Percentiles rank a stretch among this genome's conserved stretches.
These are phyloP conservation scores for Carcharodon carcharias DNA, from an alignment of 2,797 vertebrate genomes.

Conservation along the genomic window DNA sequence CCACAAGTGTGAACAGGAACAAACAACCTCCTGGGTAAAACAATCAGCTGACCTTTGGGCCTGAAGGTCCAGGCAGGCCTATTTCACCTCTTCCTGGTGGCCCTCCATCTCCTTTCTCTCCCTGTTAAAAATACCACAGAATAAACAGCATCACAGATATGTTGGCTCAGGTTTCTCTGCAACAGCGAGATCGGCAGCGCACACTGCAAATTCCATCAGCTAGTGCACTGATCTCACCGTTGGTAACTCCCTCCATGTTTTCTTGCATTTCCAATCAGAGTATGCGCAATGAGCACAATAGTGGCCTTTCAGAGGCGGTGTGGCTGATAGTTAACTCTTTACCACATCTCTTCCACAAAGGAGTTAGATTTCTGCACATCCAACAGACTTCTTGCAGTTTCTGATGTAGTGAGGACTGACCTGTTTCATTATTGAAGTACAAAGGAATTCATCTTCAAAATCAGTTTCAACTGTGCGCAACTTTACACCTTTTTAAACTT, in stretches of 20 bases:
- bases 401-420: not conserved
- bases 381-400: not conserved
- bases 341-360: not conserved
- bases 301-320: not conserved
- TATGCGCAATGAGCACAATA: not conserved
- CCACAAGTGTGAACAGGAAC: not conserved
- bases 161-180: not conserved
- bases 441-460: not conserved
- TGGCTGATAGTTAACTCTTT: not conserved
- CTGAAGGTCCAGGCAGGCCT: constrained; percentile 72
- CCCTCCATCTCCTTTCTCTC: constrained; percentile 82
- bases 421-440: not conserved
- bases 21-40: constrained; percentile 40
- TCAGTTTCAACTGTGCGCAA: not conserved
- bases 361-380: not conserved
- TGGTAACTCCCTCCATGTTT: not conserved
- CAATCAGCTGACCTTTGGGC: constrained; percentile 74
- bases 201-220: constrained; percentile 38
- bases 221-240: constrained; percentile 13
- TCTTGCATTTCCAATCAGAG: not conserved
- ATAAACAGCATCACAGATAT: constrained; percentile 28
- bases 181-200: constrained; percentile 37
- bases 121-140: constrained; percentile 58
- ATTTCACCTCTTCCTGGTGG: constrained; percentile 80
- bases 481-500: not conserved